Evolutionary conservation across 2,888 invertebrate species (phyloP), one percentile per base, ranked within the genome.

Genomic region (Hirtodrosophila cameraria): DNA sequence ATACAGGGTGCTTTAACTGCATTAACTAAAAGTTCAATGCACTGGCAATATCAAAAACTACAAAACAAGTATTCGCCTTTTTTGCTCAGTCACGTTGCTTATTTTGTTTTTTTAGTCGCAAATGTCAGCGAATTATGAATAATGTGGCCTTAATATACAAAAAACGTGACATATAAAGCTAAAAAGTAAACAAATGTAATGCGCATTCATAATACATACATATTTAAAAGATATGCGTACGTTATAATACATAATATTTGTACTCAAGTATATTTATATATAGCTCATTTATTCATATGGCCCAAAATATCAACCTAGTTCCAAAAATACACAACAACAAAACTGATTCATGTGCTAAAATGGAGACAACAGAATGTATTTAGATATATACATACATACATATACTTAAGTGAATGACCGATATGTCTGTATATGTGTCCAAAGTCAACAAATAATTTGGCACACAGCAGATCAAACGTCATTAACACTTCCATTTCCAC

Each of bases 91-190:
- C 69, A 62, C 38, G 50, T 74, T 73, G 49, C 7, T 39, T 38
- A 35, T 28, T 15, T 8, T 42, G 49, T 33, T 12, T 31, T 33
- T 15, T 43, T n/a, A 18, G 27, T 3, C 35, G 39, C 43, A 75
- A 65, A 65, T 71, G 83, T 85, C 86, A 82, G 76, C 80, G 46
- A 58, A 63, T 62, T 64, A 75, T 82, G 80, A 83, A 83, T 75
- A 85, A 85, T 82, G 42, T 13, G 13, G 11, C 27, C 27, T 31
- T 8, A 33, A 15, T 45, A 31, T 28, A 16, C 16, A 39, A 27
- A 57, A 73, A 67, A 71, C 64, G 64, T 74, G 57, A 58, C 52
- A 20, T 41, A 54, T 61, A 59, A 18, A 54, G 16, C 33, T 25
- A 52, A 28, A 61, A 57, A 59, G 49, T 20, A 48, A 28, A 25